Evolutionary conservation across 2,113 vertebrate species (phyloP).

Genomic region (Oreochromis aureus): DNA sequence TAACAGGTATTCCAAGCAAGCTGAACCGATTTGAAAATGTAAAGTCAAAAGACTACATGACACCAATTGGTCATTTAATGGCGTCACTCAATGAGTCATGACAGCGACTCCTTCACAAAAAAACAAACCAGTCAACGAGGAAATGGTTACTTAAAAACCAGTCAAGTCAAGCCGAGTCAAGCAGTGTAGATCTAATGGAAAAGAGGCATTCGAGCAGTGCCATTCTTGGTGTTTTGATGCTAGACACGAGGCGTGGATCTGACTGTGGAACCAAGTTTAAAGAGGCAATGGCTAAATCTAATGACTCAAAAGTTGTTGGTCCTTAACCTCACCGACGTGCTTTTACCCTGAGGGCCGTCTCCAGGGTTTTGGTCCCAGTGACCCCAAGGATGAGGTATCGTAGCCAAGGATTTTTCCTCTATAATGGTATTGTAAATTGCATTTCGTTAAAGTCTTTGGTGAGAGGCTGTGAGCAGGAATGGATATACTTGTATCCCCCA

Average conservation of each 20-base stretch:
- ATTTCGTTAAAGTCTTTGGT: not conserved
- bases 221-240: not conserved
- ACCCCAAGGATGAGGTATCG: not conserved
- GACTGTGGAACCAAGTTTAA: not conserved
- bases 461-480: not conserved
- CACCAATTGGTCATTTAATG: not conserved
- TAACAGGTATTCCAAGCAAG: not conserved
- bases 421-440: not conserved
- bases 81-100: not conserved
- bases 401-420: not conserved
- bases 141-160: no score
- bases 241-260: not conserved
- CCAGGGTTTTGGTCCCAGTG: not conserved
- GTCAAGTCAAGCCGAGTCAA: no score
- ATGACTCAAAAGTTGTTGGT: not conserved
- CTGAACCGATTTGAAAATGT: not conserved
- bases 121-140: not conserved
- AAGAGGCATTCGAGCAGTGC: no score
- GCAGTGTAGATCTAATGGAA: no score
- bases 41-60: not conserved
- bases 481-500: not conserved
- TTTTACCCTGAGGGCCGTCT: not conserved
- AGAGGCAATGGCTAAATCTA: not conserved
- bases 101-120: not conserved
- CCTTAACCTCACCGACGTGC: not conserved